These are phyloP conservation scores for Rhynchophorus ferrugineus DNA, from an alignment of 1,140 invertebrate species.

Conservation along the genomic window DNA sequence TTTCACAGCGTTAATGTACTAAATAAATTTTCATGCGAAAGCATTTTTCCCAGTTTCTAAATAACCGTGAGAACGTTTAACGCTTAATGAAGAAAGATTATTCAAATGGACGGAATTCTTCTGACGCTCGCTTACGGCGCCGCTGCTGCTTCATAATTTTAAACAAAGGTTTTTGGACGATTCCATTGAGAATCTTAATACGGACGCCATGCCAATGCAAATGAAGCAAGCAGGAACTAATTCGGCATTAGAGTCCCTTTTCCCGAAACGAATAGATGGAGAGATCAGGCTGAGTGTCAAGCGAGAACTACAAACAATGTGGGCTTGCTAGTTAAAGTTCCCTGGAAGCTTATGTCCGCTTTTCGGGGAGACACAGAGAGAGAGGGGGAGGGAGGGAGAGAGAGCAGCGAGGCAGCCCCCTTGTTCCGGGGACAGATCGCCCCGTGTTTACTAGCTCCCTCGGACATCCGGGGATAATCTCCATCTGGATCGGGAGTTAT, in stretches of 20 bases:
- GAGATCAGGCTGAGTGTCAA: constrained; percentile 1
- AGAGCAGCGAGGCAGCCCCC: too few species aligned
- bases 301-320: constrained; percentile 3
- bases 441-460: neutral
- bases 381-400: too few species aligned
- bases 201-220: neutral
- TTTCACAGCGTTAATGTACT: too few species aligned
- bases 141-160: too few species aligned
- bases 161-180: too few species aligned
- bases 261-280: neutral
- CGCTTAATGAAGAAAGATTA: too few species aligned
- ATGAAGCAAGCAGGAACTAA: neutral
- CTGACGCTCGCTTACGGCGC: too few species aligned
- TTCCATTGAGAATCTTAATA: neutral
- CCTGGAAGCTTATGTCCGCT: neutral
- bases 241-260: neutral
- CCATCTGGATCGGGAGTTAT: neutral
- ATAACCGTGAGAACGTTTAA: too few species aligned
- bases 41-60: too few species aligned
- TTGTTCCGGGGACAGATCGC: neutral
- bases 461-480: constrained; percentile 2
- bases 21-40: too few species aligned
- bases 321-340: constrained; percentile 2
- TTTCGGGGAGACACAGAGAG: neutral
- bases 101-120: too few species aligned